phyloP scores from a whole-genome alignment of 2,113 vertebrate genomes.

The Hypomesus transpacificus region DNA sequence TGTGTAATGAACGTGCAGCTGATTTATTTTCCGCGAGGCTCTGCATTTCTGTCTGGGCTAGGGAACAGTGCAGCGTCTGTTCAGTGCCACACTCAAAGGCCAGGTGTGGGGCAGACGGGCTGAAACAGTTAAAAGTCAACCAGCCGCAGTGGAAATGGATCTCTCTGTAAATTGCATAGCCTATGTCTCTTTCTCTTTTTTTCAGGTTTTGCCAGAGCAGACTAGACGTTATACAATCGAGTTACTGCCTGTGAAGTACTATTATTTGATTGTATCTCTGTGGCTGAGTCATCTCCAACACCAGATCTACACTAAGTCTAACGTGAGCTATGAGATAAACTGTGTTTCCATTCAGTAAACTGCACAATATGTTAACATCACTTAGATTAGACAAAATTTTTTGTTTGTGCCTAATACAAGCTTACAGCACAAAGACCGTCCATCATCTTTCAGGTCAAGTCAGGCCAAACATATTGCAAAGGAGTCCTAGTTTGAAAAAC shows the following conservation, averaged over 20 bases:
- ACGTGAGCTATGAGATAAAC: no score
- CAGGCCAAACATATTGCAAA: not conserved
- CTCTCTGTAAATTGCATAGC: slow-evolving; percentile 36
- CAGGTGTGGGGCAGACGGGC: slow-evolving; percentile 64
- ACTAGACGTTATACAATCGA: slow-evolving; percentile 42
- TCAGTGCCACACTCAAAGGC: slow-evolving; percentile 45
- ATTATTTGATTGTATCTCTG: no score
- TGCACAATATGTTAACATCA: no score
- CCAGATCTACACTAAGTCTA: no score
- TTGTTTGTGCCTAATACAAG: not conserved
- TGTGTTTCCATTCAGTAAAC: no score
- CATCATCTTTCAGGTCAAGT: not conserved
- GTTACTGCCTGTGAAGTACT: slow-evolving; percentile 34
- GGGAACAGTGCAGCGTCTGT: slow-evolving; percentile 61
- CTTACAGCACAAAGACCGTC: not conserved
- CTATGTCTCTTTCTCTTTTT: slow-evolving; percentile 35
- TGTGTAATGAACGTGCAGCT: slow-evolving; percentile 64
- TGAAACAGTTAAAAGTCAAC: slow-evolving; percentile 66
- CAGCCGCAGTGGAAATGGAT: slow-evolving; percentile 47
- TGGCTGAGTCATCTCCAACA: not conserved
- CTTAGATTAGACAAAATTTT: not conserved
- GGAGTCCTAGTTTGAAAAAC: not conserved
- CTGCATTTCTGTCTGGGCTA: slow-evolving; percentile 53
- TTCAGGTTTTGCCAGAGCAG: slow-evolving; percentile 33
- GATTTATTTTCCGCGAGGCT: slow-evolving; percentile 68